Evolutionary conservation across 2,888 invertebrate genomes (phyloP).

Genomic region (Drymonia ruficornis): DNA sequence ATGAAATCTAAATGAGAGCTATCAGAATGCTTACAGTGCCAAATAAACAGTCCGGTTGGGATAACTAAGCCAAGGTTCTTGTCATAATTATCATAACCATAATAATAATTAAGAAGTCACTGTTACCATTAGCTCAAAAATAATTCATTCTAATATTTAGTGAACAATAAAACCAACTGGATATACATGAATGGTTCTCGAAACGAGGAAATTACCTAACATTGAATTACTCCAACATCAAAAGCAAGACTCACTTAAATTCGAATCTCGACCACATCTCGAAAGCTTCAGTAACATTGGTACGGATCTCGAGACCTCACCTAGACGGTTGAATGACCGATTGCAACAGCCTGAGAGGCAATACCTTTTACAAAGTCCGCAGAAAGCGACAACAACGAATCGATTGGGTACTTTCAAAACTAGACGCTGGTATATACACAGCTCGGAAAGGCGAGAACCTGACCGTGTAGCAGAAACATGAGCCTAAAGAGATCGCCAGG

Average conservation of each 20-base stretch:
- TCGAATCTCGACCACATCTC: conserved; percentile 15
- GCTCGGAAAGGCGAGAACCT: conserved; percentile 23
- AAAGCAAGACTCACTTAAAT: too few relatives aligned
- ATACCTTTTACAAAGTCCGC: conserved; percentile 42
- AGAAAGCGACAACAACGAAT: conserved; percentile 43
- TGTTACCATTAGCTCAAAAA: too few relatives aligned
- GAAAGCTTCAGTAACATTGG: conserved; percentile 31
- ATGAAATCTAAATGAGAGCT: neutral
- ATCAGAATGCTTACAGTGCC: too few relatives aligned
- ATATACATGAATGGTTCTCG: too few relatives aligned
- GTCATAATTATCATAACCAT: too few relatives aligned
- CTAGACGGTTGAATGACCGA: conserved; percentile 54
- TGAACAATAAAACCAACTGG: too few relatives aligned
- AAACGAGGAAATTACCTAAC: too few relatives aligned
- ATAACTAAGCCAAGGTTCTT: too few relatives aligned
- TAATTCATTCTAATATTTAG: too few relatives aligned
- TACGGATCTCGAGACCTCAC: conserved; percentile 25
- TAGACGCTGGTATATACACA: conserved; percentile 12
- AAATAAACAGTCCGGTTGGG: too few relatives aligned
- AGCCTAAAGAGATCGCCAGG: conserved; percentile 26
- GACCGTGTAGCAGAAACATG: conserved; percentile 27
- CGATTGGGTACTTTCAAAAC: conserved; percentile 48
- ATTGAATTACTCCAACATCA: too few relatives aligned
- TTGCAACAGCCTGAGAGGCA: conserved; percentile 38
- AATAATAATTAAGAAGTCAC: too few relatives aligned